A percentile compares a stretch with the other conserved stretches of the same genome.
These are phyloP conservation scores for Laterallus jamaicensis DNA, from an alignment of 2,113 vertebrate species.

Conservation along the genomic window DNA sequence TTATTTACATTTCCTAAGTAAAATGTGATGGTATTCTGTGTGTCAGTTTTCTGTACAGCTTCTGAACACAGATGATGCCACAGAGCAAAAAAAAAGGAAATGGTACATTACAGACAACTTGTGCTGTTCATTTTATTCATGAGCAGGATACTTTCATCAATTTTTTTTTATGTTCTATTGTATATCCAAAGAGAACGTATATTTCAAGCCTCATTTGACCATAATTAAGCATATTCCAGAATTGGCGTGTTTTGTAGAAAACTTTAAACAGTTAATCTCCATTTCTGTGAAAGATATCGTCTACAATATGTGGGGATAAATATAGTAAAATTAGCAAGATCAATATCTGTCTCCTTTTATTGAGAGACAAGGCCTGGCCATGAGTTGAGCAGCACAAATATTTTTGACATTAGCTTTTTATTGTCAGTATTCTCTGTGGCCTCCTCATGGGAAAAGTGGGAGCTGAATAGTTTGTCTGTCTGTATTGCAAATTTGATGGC, in stretches of 20 bases:
- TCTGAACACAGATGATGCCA: not conserved
- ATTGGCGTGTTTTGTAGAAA: not conserved
- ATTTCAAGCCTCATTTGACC: not conserved
- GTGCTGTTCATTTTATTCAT: not conserved
- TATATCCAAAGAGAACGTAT: not conserved
- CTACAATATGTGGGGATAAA: not conserved
- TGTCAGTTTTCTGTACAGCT: not conserved
- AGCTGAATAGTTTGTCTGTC: not conserved
- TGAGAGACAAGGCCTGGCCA: not conserved
- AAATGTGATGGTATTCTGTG: not conserved
- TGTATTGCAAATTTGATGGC: not conserved
- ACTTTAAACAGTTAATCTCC: not conserved
- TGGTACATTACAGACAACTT: not conserved
- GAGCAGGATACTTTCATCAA: not conserved
- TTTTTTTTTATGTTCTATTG: not conserved
- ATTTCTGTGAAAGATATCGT: not conserved
- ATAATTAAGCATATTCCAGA: not conserved
- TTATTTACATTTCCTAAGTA: not conserved
- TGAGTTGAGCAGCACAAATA: not conserved
- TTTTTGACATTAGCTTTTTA: not conserved
- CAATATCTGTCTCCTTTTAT: not conserved
- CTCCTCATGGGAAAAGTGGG: rapidly evolving
- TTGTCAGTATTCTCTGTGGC: not conserved
- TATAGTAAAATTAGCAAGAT: not conserved
- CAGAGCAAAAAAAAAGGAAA: not conserved